These are phyloP conservation scores for Nannobrachium achirus DNA, from an alignment of 2,113 vertebrate species.

Conservation along the genomic window DNA sequence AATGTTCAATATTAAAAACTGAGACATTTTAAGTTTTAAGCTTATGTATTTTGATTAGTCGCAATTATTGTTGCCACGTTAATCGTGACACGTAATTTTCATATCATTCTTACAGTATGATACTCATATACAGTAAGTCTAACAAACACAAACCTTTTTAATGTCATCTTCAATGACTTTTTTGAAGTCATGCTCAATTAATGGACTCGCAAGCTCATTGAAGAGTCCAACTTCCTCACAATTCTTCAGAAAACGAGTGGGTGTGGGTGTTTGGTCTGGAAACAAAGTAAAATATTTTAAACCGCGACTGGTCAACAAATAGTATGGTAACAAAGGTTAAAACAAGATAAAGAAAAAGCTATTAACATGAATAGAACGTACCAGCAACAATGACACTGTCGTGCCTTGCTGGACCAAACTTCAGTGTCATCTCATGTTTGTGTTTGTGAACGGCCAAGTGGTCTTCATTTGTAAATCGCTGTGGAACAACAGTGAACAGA, in stretches of 20 bases:
- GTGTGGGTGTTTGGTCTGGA: constrained; percentile 98
- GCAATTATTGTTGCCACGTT: too few species aligned
- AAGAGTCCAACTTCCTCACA: constrained; percentile 99
- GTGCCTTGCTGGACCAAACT: constrained; percentile 98
- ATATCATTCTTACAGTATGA: too few species aligned
- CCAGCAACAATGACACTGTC: constrained; percentile 98
- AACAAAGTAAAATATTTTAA: constrained; percentile 53
- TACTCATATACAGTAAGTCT: too few species aligned
- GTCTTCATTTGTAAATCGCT: constrained; percentile 99
- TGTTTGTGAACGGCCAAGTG: constrained; percentile 99
- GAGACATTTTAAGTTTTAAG: too few species aligned
- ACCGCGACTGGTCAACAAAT: not conserved
- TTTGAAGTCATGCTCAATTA: constrained; percentile 97
- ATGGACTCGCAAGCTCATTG: constrained; percentile 96
- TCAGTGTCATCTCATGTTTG: constrained; percentile 99
- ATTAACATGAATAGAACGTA: constrained; percentile 67
- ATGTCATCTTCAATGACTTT: constrained; percentile 95
- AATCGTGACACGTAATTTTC: too few species aligned
- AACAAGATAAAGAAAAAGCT: constrained; percentile 3
- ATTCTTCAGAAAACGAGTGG: constrained; percentile 98
- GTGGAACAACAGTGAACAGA: constrained; percentile 53
- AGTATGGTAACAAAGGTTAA: too few species aligned
- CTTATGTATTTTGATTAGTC: too few species aligned
- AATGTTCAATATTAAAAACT: too few species aligned
- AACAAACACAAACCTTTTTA: constrained; percentile 87